Base-by-base conservation (phyloP, 2,888 invertebrate genomes). In the Meiosimyza decipiens region DNA sequence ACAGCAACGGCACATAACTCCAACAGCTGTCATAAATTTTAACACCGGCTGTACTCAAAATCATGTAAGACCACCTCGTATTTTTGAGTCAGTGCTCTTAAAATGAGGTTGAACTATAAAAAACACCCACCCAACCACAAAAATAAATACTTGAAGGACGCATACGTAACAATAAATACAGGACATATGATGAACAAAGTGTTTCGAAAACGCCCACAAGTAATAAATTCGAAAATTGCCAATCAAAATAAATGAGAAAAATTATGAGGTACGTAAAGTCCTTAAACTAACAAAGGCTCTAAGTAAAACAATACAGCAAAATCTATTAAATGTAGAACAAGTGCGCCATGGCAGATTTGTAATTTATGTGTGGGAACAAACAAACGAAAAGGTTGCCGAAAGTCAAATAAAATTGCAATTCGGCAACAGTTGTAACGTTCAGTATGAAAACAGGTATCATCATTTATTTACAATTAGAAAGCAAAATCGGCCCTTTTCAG, bases 151-250 rank as follows among this genome's bases (percentile, higher is more conserved):
- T 40, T 69, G 15, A 62, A 50, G 60, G 63, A 16, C 47, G 49
- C 22, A 16, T 22, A 2, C 22, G 22, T 22, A 49, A 16, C 15
- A 16, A 52, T 28, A 13, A n/a, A 52, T n/a, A 13, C 13, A 52
- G 16, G 54, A 52, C 75, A 75, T 73, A 66, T 74, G 75, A 72
- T 75, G 67, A 69, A 77, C 72, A 74, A 77, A 76, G 73, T 76
- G 71, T 65, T 52, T 50, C 59, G 51, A 49, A 49, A 50, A 77
- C 76, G 73, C 77, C 77, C 73, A 73, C 74, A 18, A 57, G 69
- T 49, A 16, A 71, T 63, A 74, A 74, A 62, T 59, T 68, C 49
- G 47, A 65, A 55, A 71, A 69, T 72, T 52, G 64, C 22, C 62
- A 62, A 75, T 71, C 73, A 73, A 75, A 73, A 74, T 71, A 75